Conservation (phyloP, 2,888 invertebrate species). For the Iphiclides podalirius region DNA sequence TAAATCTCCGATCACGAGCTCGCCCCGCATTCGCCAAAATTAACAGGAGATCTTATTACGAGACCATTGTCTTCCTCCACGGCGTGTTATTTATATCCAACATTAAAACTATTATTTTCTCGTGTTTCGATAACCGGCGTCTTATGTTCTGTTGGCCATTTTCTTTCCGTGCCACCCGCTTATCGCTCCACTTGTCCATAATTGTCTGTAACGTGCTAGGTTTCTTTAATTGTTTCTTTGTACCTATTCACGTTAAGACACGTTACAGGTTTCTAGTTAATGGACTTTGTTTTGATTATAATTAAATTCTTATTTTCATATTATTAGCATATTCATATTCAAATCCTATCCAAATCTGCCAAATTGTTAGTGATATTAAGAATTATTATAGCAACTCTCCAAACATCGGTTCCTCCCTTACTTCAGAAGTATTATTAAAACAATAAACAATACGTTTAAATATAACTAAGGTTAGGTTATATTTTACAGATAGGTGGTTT, state of each 20-base stretch:
- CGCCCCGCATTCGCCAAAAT: slow-evolving; percentile 66
- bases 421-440: too few species aligned
- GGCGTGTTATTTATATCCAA: slow-evolving; percentile 69
- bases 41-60: slow-evolving; percentile 72
- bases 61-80: slow-evolving; percentile 70
- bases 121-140: slow-evolving; percentile 51
- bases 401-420: too few species aligned
- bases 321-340: too few species aligned
- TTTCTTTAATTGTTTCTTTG: slow-evolving; percentile 46
- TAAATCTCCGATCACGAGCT: slow-evolving; percentile 62
- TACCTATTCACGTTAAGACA: slow-evolving; percentile 52
- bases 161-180: slow-evolving; percentile 61
- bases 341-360: too few species aligned
- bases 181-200: slow-evolving; percentile 56
- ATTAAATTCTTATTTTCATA: too few species aligned
- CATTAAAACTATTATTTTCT: slow-evolving; percentile 73
- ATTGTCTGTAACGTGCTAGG: slow-evolving; percentile 56
- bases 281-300: slow-evolving; percentile 43
- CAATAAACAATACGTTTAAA: too few species aligned
- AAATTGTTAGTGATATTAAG: too few species aligned
- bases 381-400: too few species aligned
- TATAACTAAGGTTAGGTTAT: too few species aligned
- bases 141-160: slow-evolving; percentile 51
- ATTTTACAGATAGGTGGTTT: too few species aligned
- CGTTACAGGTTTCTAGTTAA: slow-evolving; percentile 41